phyloP scores from a whole-genome alignment of 2,888 invertebrate species.

The Diogma glabrata region DNA sequence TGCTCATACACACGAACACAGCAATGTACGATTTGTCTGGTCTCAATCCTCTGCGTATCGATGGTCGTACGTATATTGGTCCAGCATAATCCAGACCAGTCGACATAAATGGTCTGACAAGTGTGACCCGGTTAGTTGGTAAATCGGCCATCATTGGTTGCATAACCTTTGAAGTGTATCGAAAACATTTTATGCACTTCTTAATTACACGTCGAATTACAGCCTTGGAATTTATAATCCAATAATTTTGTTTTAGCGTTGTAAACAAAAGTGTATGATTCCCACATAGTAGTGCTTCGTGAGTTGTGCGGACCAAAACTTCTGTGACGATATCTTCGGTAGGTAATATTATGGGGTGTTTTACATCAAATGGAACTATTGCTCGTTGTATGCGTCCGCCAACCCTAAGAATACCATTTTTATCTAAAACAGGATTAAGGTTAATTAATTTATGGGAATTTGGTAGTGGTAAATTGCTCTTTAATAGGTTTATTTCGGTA shows the following conservation, averaged over 20 bases:
- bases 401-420: slow-evolving; percentile 1
- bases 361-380: neutral
- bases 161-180: neutral
- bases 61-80: neutral
- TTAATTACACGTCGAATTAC: neutral
- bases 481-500: neutral
- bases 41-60: neutral
- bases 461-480: neutral
- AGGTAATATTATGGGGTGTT: neutral
- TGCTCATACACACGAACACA: neutral
- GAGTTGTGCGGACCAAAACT: neutral
- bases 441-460: neutral
- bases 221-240: neutral
- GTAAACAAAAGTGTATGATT: neutral
- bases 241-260: neutral
- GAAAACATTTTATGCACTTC: neutral
- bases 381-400: neutral
- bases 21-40: neutral
- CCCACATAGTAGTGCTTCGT: neutral
- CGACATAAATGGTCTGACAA: neutral
- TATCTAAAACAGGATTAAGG: neutral
- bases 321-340: neutral
- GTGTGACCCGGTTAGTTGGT: neutral
- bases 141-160: neutral
- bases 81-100: neutral